Base-by-base conservation (phyloP, 2,797 vertebrate species). In the Linurgus olivaceus region DNA sequence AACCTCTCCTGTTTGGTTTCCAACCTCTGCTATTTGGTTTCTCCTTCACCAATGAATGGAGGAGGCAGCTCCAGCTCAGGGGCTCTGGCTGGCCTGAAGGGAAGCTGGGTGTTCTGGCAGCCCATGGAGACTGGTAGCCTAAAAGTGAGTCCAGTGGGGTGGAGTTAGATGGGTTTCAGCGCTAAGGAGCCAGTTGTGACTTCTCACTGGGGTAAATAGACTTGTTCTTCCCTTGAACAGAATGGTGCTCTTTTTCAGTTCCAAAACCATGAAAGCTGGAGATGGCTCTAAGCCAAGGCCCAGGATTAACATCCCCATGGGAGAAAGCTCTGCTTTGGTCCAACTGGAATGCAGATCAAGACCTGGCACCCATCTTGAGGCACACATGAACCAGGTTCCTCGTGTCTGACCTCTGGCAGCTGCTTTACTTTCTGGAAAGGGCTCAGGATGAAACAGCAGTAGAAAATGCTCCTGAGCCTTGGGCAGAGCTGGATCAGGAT, bases 291-390 rank as follows among this genome's bases (percentile, higher is more conserved):
- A 71, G 94, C 90, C 93, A 95, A 86, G 45, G 45, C 38, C 45
- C 48, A 24, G 86, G 72, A 80, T 93, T 96, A 93, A 93, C 50
- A 68, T 66, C 54, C 58, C 72, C 25, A 10, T 4, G 24, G 78
- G 70, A 65, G 45, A 89, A 90, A 83, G 65, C 65, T 89, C 75
- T 83, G 81, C 52, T 75, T 74, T 2, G 7, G 78, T 92, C 92
- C 89, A 93, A 23, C 65, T 94, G 78, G 88, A 92, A 79, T 51
- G 61, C 58, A 80, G 82, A 83, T 61, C 76, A 80, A 84, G 79
- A 25, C 28, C 93, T 94, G 93, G 94, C 93, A 89, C 92, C 91
- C 84, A 71, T 31, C 75, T 90, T 35, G 58, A 92, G 68, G 90
- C 94, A 79, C 12, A 17, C 72, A 73, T 40, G 1, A 0, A 51